A percentile compares a stretch with the other conserved stretches of the same genome.
Evolutionary conservation across 2,113 vertebrate genomes (phyloP).

Genomic region (Halichoeres trimaculatus): DNA sequence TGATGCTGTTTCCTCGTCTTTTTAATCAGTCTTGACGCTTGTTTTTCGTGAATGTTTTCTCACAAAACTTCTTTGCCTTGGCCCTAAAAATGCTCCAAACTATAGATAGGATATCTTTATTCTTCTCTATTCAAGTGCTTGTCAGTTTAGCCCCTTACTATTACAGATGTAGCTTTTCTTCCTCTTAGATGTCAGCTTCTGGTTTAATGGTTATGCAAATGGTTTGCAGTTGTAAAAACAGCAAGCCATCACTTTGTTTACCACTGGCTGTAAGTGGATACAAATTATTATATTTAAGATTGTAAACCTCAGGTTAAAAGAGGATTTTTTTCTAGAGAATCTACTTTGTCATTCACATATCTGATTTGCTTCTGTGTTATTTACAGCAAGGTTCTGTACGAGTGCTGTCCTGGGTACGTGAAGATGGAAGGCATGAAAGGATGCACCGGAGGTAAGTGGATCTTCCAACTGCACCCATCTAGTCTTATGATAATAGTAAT

Average conservation of each 20-base stretch:
- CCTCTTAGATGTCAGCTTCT: not conserved
- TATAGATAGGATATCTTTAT: constrained; percentile 2
- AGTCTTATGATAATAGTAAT: not conserved
- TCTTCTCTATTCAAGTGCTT: not conserved
- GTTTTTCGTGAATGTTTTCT: not conserved
- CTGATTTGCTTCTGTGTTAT: constrained; percentile 1
- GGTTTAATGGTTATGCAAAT: no score
- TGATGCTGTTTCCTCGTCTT: constrained; percentile 10
- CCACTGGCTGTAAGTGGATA: not conserved
- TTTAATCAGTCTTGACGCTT: not conserved
- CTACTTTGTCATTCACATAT: not conserved
- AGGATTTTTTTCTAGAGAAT: not conserved
- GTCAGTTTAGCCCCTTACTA: constrained; percentile 4
- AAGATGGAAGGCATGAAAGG: constrained; percentile 89
- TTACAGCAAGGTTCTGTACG: constrained; percentile 89
- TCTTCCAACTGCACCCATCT: not conserved
- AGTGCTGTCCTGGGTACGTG: constrained; percentile 98
- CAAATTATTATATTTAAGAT: not conserved
- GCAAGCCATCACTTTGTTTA: not conserved
- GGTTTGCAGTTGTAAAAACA: not conserved
- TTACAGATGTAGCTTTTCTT: constrained; percentile 7
- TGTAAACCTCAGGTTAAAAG: not conserved
- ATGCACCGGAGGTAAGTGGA: constrained; percentile 93
- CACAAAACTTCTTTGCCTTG: not conserved
- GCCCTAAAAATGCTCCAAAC: not conserved